A percentile compares a stretch with the other conserved stretches of the same genome.
phyloP scores from a whole-genome alignment of 2,888 invertebrate species.

The Tenodera sinensis region DNA sequence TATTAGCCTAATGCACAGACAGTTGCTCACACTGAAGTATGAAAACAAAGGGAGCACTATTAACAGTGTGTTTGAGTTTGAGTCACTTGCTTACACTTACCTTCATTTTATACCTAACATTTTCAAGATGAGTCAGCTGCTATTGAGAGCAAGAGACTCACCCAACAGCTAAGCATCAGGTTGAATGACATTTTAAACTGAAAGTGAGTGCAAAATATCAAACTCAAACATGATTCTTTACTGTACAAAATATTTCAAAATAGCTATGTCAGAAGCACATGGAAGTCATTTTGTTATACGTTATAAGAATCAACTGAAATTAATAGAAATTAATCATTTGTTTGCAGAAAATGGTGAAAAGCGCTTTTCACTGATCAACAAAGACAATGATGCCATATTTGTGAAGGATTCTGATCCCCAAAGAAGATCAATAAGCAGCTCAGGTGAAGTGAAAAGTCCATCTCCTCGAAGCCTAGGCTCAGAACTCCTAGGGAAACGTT shows the following conservation, averaged over 20 bases:
- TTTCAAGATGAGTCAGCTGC: too few relatives aligned
- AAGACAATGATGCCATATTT: not conserved
- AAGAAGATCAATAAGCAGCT: not conserved
- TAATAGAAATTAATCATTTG: not conserved
- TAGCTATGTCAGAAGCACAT: not conserved
- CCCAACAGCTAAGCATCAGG: too few relatives aligned
- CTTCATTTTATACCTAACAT: too few relatives aligned
- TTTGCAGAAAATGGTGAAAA: not conserved
- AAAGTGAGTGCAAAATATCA: too few relatives aligned
- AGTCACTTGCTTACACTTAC: too few relatives aligned
- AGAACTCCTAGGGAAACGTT: not conserved
- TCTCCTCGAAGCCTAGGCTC: not conserved
- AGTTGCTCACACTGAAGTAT: too few relatives aligned
- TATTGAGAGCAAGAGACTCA: too few relatives aligned
- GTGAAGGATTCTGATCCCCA: not conserved
- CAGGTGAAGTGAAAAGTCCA: not conserved
- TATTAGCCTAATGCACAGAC: too few relatives aligned
- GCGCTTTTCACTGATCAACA: not conserved
- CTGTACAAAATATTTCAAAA: not conserved
- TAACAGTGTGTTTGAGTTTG: too few relatives aligned
- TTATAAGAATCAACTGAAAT: not conserved
- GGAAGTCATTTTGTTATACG: not conserved
- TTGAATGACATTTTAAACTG: too few relatives aligned
- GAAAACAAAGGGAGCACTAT: too few relatives aligned
- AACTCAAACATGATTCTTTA: not conserved